Conservation (phyloP, 2,113 vertebrate species). For the Cynoglossus semilaevis region DNA sequence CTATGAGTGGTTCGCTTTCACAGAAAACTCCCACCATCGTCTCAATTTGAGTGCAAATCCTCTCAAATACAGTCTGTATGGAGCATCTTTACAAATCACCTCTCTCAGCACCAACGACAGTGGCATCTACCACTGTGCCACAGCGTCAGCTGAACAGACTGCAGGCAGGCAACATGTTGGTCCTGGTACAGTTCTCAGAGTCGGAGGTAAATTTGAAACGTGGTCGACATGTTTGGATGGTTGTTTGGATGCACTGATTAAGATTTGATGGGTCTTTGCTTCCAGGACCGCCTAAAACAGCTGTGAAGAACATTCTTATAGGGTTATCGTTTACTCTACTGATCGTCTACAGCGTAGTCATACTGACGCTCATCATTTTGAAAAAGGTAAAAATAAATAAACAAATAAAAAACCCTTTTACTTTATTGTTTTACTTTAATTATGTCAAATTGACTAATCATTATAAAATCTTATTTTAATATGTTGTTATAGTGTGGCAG, state of each 20-base stretch:
- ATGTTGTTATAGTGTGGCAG: slow-evolving; percentile 40
- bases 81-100: slow-evolving; percentile 33
- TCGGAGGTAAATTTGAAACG: slow-evolving; percentile 51
- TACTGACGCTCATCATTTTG: slow-evolving; percentile 48
- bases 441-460: too few species aligned
- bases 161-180: slow-evolving; percentile 30
- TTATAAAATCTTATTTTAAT: too few species aligned
- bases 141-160: fast-evolving
- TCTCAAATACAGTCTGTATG: slow-evolving; percentile 13
- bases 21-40: not conserved
- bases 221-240: not conserved
- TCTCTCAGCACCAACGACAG: slow-evolving; percentile 50
- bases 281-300: slow-evolving; percentile 14
- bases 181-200: slow-evolving; percentile 49
- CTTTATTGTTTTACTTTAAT: too few species aligned
- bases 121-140: slow-evolving; percentile 69
- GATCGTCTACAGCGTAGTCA: slow-evolving; percentile 47
- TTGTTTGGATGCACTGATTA: slow-evolving; percentile 1
- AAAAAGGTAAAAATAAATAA: slow-evolving; percentile 69
- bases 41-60: fast-evolving
- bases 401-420: too few species aligned
- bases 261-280: not conserved
- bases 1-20: slow-evolving; percentile 54
- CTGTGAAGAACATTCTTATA: slow-evolving; percentile 15
- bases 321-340: slow-evolving; percentile 47